Evolutionary conservation across 1,140 invertebrate species (phyloP).

Genomic region (Helicoverpa armigera): DNA sequence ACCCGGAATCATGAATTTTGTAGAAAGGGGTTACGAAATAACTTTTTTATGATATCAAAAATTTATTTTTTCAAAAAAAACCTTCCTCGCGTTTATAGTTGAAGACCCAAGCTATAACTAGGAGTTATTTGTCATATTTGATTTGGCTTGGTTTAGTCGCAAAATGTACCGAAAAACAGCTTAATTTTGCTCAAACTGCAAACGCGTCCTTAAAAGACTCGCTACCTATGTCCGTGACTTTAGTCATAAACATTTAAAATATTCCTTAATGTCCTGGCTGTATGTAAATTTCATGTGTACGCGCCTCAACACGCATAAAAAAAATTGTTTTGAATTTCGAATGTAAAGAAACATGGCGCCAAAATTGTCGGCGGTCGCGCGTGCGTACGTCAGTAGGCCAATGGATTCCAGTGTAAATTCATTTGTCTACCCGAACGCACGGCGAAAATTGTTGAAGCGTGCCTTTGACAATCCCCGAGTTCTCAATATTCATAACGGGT

Average conservation of each 20-base stretch:
- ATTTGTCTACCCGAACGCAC: conserved; percentile 67
- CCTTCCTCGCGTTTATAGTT: too few species aligned
- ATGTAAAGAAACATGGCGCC: conserved; percentile 63
- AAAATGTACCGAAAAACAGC: too few species aligned
- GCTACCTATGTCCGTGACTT: background rate
- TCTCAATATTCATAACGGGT: conserved; percentile 82
- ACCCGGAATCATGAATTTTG: too few species aligned
- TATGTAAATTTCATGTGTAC: conserved; percentile 41
- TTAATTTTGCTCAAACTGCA: too few species aligned
- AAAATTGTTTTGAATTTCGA: conserved; percentile 60
- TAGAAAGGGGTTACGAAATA: too few species aligned
- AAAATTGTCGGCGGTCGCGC: conserved; percentile 52
- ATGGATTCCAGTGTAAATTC: conserved; percentile 73
- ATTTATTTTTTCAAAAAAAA: too few species aligned
- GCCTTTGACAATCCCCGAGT: conserved; percentile 66
- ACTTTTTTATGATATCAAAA: too few species aligned
- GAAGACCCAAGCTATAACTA: too few species aligned
- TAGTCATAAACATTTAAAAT: conserved; percentile 8
- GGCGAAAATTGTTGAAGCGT: conserved; percentile 73
- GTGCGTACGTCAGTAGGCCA: conserved; percentile 72
- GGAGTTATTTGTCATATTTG: too few species aligned
- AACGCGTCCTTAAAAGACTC: background rate
- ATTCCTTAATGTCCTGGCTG: conserved; percentile 23
- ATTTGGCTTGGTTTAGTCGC: too few species aligned
- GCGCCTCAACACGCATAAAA: conserved; percentile 47